phyloP scores from a whole-genome alignment of 2,113 vertebrate species.

The Xyrauchen texanus region DNA sequence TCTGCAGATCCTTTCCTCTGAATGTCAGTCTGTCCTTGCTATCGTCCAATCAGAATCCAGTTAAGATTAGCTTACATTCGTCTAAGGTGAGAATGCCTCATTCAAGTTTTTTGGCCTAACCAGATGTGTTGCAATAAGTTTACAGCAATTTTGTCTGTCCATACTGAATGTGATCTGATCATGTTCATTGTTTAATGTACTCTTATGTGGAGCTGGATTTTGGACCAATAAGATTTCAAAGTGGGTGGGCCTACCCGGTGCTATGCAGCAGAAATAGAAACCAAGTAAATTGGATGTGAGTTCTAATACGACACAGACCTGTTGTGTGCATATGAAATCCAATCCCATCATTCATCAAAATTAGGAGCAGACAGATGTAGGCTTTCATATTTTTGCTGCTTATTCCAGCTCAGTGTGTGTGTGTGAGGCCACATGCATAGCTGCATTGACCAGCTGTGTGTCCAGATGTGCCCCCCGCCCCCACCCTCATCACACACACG shows the following conservation, averaged over 20 bases:
- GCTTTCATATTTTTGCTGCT: conserved; percentile 11
- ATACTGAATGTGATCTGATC: too few relatives aligned
- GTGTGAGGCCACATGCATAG: conserved; percentile 1
- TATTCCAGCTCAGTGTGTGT: conserved; percentile 24
- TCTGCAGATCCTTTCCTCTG: conserved; percentile 39
- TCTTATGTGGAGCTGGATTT: too few relatives aligned
- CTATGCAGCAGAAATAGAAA: too few relatives aligned
- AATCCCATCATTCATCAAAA: conserved; percentile 36
- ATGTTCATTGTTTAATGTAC: too few relatives aligned
- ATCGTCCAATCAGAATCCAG: conserved; percentile 21
- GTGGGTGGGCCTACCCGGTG: too few relatives aligned
- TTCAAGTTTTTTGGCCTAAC: background rate
- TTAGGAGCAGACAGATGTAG: conserved; percentile 37
- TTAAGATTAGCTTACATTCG: background rate
- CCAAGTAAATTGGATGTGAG: background rate
- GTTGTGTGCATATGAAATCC: background rate
- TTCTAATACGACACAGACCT: background rate
- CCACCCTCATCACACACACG: conserved; percentile 1
- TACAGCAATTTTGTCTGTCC: too few relatives aligned
- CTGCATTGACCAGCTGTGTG: conserved; percentile 55
- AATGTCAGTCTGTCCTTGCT: conserved; percentile 48
- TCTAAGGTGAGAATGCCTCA: conserved; percentile 8
- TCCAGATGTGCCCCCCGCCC: conserved; percentile 47
- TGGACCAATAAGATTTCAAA: too few relatives aligned
- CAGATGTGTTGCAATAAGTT: background rate